Percentiles rank a stretch among this genome's conserved stretches.
These are phyloP conservation scores for Drosophila bunnanda DNA, from an alignment of 2,888 invertebrate genomes.

Conservation along the genomic window DNA sequence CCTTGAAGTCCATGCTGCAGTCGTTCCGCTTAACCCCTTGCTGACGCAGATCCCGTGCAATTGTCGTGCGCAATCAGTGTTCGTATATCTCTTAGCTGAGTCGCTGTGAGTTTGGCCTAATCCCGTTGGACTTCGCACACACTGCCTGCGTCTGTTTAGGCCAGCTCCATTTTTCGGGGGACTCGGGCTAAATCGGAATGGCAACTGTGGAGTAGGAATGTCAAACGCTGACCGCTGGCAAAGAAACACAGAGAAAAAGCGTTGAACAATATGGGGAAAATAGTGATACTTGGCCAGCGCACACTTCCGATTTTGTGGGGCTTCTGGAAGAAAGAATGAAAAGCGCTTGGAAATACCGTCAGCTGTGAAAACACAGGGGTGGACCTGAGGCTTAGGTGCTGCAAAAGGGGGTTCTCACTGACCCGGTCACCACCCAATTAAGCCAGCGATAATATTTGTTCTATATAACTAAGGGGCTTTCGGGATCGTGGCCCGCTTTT, in stretches of 20 bases:
- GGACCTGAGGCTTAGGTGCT: slow-evolving; percentile 9
- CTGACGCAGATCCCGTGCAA: slow-evolving; percentile 43
- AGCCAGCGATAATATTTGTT: slow-evolving; percentile 30
- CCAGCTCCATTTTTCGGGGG: slow-evolving; percentile 43
- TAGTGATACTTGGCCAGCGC: slow-evolving; percentile 44
- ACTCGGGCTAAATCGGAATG: slow-evolving; percentile 47
- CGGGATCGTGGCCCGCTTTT: slow-evolving; percentile 25
- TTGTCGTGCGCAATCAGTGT: slow-evolving; percentile 28
- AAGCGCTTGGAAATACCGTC: slow-evolving; percentile 59
- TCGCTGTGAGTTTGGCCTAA: slow-evolving; percentile 41
- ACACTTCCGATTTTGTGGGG: slow-evolving; percentile 64
- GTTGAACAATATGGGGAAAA: slow-evolving; percentile 30
- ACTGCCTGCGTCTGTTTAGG: slow-evolving; percentile 12
- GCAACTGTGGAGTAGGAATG: slow-evolving; percentile 61
- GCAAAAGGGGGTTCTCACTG: slow-evolving; percentile 7
- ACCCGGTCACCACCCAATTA: slow-evolving; percentile 28
- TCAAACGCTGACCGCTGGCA: slow-evolving; percentile 67
- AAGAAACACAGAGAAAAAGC: slow-evolving; percentile 14
- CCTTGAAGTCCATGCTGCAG: slow-evolving; percentile 85
- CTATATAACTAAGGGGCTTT: slow-evolving; percentile 6
- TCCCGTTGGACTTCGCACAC: slow-evolving; percentile 31
- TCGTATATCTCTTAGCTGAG: not conserved
- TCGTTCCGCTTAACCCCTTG: slow-evolving; percentile 27
- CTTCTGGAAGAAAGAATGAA: slow-evolving; percentile 67
- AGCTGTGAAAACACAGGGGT: slow-evolving; percentile 67